phyloP scores from a whole-genome alignment of 1,140 invertebrate species.

The Pogonus chalceus region DNA sequence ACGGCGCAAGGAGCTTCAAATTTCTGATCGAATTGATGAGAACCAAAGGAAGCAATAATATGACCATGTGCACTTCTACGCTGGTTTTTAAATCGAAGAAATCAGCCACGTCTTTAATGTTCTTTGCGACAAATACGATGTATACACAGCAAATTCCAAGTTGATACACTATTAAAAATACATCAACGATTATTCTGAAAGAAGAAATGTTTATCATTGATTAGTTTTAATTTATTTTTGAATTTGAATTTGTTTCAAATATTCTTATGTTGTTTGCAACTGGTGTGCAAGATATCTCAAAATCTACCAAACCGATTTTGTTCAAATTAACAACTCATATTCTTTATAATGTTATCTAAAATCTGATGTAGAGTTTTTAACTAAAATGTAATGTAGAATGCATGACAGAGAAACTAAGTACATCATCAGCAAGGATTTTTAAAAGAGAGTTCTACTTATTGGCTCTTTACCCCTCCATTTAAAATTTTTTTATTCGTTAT shows the following conservation, averaged over 20 bases:
- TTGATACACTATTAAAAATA: conserved; percentile 70
- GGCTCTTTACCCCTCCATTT: too few relatives aligned
- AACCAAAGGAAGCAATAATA: conserved; percentile 54
- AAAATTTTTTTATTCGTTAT: too few relatives aligned
- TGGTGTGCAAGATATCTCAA: conserved; percentile 15
- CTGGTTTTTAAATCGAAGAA: conserved; percentile 34
- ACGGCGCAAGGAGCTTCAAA: conserved; percentile 61
- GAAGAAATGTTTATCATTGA: conserved; percentile 11
- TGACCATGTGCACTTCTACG: conserved; percentile 43
- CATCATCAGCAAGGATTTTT: too few relatives aligned
- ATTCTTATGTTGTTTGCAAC: too few relatives aligned
- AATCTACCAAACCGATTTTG: not conserved
- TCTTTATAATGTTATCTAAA: too few relatives aligned
- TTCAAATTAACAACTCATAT: too few relatives aligned
- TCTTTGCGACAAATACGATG: conserved; percentile 72
- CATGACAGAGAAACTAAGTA: too few relatives aligned
- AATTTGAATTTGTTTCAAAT: too few relatives aligned
- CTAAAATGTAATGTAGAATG: too few relatives aligned
- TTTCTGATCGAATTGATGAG: conserved; percentile 59
- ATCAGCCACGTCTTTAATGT: conserved; percentile 48
- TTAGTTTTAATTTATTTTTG: conserved; percentile 19
- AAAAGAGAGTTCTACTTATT: too few relatives aligned
- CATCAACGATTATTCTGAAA: conserved; percentile 50
- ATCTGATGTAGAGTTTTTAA: too few relatives aligned
- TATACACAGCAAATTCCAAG: conserved; percentile 85